These are phyloP conservation scores for Conus ventricosus DNA, from an alignment of 1,140 invertebrate genomes.

Conservation along the genomic window DNA sequence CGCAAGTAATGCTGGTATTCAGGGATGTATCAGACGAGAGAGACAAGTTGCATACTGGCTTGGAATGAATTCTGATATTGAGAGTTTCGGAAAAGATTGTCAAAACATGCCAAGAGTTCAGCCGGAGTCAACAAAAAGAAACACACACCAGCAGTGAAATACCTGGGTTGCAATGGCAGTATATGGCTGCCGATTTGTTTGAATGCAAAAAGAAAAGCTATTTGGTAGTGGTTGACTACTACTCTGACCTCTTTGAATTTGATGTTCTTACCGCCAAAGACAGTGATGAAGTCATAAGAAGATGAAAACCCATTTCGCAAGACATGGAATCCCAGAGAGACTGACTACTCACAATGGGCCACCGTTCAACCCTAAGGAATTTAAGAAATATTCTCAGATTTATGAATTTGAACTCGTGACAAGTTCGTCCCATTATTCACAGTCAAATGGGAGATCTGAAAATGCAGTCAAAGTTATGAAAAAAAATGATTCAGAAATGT, in stretches of 20 bases:
- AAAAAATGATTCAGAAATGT: neutral
- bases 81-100: neutral
- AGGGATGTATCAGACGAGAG: constrained; percentile 13
- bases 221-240: neutral
- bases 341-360: neutral
- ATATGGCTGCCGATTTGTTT: neutral
- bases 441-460: neutral
- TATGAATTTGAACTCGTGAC: neutral
- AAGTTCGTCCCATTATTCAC: neutral
- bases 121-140: neutral
- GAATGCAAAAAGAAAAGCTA: neutral
- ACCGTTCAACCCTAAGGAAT: neutral
- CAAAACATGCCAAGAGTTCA: neutral
- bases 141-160: neutral
- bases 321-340: constrained; percentile 6
- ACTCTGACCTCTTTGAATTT: neutral
- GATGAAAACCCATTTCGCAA: neutral
- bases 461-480: neutral
- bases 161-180: neutral
- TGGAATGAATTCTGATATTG: neutral
- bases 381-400: neutral
- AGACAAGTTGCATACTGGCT: neutral
- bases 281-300: neutral
- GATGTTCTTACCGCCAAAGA: neutral
- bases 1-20: constrained; percentile 19